Evolutionary conservation across 2,888 invertebrate species (phyloP), one percentile per base, ranked within the genome.

Genomic region (Chrysolina americana): DNA sequence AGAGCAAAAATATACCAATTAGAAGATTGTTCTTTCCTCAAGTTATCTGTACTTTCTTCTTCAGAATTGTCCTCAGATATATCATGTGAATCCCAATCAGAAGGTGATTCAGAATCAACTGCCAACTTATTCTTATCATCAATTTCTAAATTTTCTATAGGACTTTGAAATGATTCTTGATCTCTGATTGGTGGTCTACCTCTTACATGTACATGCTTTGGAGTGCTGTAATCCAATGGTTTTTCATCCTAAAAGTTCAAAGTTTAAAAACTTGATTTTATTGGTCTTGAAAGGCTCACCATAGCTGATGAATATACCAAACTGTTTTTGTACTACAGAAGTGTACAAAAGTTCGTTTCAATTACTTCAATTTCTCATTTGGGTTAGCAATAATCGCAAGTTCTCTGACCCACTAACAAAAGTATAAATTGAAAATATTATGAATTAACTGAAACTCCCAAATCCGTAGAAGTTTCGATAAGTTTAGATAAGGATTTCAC

Each of bases 121-220:
- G 59, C 5, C 6, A 28, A 48, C 5, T 17, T 4, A 28, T 66
- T 62, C 41, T 23, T 56, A n/a, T 36, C 50, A 48, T 36, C n/a
- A n/a, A 2, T 11, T 41, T 19, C 21, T 10, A 13, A 47, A 23
- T 50, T 63, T 59, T 66, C 70, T 36, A 80, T 80, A 41, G 80
- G 78, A 53, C 80, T 80, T 53, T 78, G 76, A 71, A 77, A 13
- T 21, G 75, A 70, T 62, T 68, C 68, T 21, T 59, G 19, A 41
- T 62, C 19, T 44, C 72, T 63, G 17, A 72, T 72, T 53, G 41
- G 28, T 21, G 19, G 53, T 41, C 72, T 41, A 2, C 48, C 62
- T 64, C 21, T 68, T n/a, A 59, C 28, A 59, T 59, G 59, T 41
- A 72, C 41, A 19, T 28, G 63, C 59, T 74, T 76, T 59, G 76